Conservation (phyloP, 2,797 vertebrate species). For the Melanotaenia boesemani region DNA sequence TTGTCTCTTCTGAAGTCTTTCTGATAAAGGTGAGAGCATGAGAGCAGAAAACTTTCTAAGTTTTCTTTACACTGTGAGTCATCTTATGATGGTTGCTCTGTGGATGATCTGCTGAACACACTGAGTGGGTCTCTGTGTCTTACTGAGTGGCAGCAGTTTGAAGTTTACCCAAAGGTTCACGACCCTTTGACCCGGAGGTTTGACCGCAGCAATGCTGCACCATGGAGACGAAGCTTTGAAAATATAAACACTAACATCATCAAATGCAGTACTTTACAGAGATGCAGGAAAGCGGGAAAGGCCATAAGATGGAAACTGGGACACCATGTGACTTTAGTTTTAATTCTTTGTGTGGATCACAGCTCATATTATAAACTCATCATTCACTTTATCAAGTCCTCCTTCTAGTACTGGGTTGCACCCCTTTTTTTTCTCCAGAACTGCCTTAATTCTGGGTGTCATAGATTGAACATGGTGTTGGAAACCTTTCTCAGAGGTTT, state of each 20-base stretch:
- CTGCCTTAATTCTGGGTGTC: no score
- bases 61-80: no score
- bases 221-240: constrained; percentile 72
- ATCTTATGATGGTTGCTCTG: neutral
- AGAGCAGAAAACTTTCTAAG: no score
- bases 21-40: neutral
- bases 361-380: neutral
- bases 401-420: no score
- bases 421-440: no score
- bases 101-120: constrained; percentile 35
- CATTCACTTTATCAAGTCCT: no score
- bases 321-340: neutral
- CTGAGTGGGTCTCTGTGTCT: constrained; percentile 37
- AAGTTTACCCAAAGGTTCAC: constrained; percentile 67
- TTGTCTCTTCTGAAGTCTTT: constrained; percentile 17
- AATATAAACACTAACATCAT: constrained; percentile 59
- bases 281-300: neutral
- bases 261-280: constrained; percentile 22
- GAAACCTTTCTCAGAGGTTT: no score
- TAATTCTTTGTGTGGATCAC: neutral
- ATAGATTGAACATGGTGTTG: no score
- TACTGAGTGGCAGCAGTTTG: constrained; percentile 65
- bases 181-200: constrained; percentile 66
- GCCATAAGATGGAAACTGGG: neutral
- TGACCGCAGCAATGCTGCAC: constrained; percentile 62